Evolutionary conservation across 2,113 vertebrate species (phyloP).

Genomic region (Dicerorhinus sumatrensis): DNA sequence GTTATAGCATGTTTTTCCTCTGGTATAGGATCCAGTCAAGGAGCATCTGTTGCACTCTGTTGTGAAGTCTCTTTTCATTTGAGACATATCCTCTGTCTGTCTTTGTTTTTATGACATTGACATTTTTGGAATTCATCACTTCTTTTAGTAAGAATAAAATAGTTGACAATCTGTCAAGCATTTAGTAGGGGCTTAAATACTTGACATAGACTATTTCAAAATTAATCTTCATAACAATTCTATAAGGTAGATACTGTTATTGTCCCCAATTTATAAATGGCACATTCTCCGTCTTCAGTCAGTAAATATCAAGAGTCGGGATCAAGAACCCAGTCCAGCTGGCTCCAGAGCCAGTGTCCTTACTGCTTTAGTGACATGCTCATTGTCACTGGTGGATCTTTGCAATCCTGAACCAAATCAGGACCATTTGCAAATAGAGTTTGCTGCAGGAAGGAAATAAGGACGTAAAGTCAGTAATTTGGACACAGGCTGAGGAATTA

Average conservation of each 20-base stretch:
- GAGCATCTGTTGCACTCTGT: neutral
- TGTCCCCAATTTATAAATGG: neutral
- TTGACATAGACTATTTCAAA: neutral
- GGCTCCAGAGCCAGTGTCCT: neutral
- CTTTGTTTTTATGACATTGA: slow-evolving; percentile 33
- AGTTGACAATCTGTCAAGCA: neutral
- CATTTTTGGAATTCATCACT: slow-evolving; percentile 3
- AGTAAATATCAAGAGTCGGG: neutral
- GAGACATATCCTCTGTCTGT: neutral
- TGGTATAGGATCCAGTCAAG: neutral
- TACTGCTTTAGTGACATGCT: neutral
- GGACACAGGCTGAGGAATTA: neutral
- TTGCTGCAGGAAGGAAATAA: neutral
- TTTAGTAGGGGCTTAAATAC: neutral
- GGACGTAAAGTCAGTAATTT: neutral
- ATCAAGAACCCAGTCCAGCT: neutral
- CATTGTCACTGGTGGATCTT: neutral
- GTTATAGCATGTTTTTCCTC: neutral
- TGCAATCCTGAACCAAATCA: neutral
- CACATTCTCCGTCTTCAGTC: neutral
- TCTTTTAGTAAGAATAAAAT: slow-evolving; percentile 39
- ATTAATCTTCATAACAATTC: neutral
- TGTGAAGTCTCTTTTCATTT: neutral
- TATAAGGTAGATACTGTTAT: neutral
- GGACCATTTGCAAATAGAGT: neutral